Base-by-base conservation (phyloP, 1,140 invertebrate genomes). In the Teleopsis dalmanni region DNA sequence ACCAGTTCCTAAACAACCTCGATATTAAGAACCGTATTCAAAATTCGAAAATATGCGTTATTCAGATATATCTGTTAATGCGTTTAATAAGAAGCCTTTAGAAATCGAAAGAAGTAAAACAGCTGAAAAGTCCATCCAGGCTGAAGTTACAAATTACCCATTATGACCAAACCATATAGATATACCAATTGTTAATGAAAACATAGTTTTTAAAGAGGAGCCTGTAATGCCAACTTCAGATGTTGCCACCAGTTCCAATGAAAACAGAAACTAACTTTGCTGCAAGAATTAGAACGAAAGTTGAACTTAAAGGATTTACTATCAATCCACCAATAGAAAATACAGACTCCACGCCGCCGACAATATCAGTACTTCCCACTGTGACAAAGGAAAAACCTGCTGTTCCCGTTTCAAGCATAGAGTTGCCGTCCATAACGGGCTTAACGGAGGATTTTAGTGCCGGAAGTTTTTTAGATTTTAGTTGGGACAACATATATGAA, bases 261-360 rank as follows among this genome's bases (percentile, higher is more conserved):
- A 42, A 57, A 29, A 47, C 47, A 22, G 44, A 36, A 42, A 36
- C 37, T 14, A 19, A 21, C 76, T 78, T 31, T 37, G 78, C 82
- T 9, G 82, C 85, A 10, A 77, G 87, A 57, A 88, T 88, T 54
- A 74, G 85, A 41, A 90, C 87, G 3, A 88, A 88, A 72, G 87
- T 83, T 3, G 87, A 90, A 72, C 68, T 88, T 16, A 90, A 88
- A 71, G 85, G 84, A 61, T 80, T 68, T 14, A 67, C 60, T 0
- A 67, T 68, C n/a, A 50, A 36, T 44, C 34, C 44, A 47, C 44
- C 44, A 29, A 22, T 46, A 34, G 16, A 40, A 13, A 14, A 7
- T n/a, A 26, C 33, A 18, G 11, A 31, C 2, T 16, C 31, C 27
- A 33, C 26, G 22, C 18, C 45, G 1, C 49, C 51, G 14, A 22